phyloP scores from a whole-genome alignment of 2,888 invertebrate species.

The Hypomecis atomaria region DNA sequence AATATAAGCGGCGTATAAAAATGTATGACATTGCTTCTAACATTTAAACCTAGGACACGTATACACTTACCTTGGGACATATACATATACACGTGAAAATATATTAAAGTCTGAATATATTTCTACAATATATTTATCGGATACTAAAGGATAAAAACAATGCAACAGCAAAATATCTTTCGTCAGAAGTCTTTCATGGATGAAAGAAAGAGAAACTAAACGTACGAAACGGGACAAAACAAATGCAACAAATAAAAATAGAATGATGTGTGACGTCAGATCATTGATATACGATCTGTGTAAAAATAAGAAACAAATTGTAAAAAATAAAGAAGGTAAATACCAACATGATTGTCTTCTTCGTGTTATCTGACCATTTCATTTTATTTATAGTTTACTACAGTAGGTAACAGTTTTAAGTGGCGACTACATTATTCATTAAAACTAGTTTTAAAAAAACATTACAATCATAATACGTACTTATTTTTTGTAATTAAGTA shows the following conservation, averaged over 20 bases:
- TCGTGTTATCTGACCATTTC: background rate
- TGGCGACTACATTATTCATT: too few species aligned
- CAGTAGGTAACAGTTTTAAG: too few species aligned
- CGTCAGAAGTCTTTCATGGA: conserved; percentile 23
- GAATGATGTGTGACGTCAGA: conserved; percentile 33
- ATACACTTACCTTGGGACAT: conserved; percentile 53
- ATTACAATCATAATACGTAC: too few species aligned
- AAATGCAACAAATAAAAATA: conserved; percentile 37
- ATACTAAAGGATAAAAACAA: conserved; percentile 43
- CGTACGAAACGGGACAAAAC: conserved; percentile 29
- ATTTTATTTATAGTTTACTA: too few species aligned
- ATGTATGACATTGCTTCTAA: conserved; percentile 60
- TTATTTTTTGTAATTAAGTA: too few species aligned
- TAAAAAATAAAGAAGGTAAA: conserved; percentile 1
- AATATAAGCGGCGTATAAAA: conserved; percentile 65
- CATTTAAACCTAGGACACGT: conserved; percentile 49
- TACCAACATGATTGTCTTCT: background rate
- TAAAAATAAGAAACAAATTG: conserved; percentile 3
- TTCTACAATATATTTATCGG: conserved; percentile 26
- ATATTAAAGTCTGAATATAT: conserved; percentile 35
- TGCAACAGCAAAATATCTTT: conserved; percentile 62
- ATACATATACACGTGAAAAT: conserved; percentile 41
- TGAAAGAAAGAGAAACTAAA: conserved; percentile 35
- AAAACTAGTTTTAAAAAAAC: too few species aligned
- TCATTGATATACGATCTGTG: conserved; percentile 38